Evolutionary conservation across 2,888 invertebrate species (phyloP).

Genomic region (Apotomis betuletana): DNA sequence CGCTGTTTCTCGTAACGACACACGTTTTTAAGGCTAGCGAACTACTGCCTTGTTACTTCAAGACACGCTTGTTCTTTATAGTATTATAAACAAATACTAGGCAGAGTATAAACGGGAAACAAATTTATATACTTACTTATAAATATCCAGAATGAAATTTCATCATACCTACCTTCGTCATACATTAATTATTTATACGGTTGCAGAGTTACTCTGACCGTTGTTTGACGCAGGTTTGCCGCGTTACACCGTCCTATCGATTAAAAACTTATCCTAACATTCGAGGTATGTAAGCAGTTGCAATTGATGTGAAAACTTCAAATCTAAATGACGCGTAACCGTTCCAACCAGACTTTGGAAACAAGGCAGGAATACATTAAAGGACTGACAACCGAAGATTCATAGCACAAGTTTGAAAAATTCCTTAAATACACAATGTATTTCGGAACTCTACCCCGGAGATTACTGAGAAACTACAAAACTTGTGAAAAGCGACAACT

Average conservation of each 20-base stretch:
- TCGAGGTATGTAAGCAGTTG: slow-evolving; percentile 1
- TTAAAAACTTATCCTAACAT: slow-evolving; percentile 4
- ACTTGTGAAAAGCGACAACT: slow-evolving; percentile 26
- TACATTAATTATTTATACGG: too few relatives aligned
- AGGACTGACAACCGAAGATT: background rate
- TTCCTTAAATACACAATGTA: slow-evolving; percentile 24
- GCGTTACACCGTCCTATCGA: background rate
- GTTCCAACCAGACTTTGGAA: slow-evolving; percentile 13
- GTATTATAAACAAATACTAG: too few relatives aligned
- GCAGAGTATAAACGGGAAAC: background rate
- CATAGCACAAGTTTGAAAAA: slow-evolving; percentile 13
- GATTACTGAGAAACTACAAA: slow-evolving; percentile 24
- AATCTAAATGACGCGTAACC: slow-evolving; percentile 32
- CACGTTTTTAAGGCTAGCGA: background rate
- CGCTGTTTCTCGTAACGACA: background rate
- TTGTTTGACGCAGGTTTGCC: too few relatives aligned
- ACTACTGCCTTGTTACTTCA: too few relatives aligned
- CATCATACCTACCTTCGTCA: too few relatives aligned
- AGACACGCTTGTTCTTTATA: too few relatives aligned
- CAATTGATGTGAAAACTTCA: slow-evolving; percentile 37
- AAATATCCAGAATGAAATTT: too few relatives aligned
- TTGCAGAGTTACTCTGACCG: background rate
- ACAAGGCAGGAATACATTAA: slow-evolving; percentile 16
- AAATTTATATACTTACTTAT: too few relatives aligned
- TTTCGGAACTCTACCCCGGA: slow-evolving; percentile 9